Evolutionary conservation across 2,797 vertebrate species (phyloP), one percentile per base, ranked within the genome.

Genomic region (Delichon dasypus): DNA sequence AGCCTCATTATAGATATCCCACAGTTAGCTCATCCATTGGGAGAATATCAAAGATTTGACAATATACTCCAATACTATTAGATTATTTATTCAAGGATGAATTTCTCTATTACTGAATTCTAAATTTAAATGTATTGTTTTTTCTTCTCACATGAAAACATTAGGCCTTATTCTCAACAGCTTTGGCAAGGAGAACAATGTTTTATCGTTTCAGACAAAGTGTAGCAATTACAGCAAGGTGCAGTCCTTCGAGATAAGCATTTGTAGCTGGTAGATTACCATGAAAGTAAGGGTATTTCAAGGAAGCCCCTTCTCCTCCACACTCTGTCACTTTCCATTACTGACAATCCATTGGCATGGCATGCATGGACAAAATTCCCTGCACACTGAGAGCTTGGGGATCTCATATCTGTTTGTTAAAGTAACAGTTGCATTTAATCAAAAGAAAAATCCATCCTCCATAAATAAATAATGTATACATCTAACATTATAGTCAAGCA

Each of bases 351-450:
- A 76, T 86, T 95, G 94, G 91, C 88, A 79, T 72, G 85, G 90
- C 64, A 74, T 67, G 50, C 4, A 1, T 95, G 92, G 96, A 88
- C 96, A 97, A 95, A 96, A 94, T 90, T 95, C 92, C 90, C 78
- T 89, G 85, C 78, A 58, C 85, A 92, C 81, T 4, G 8, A 93
- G 97, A 95, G 94, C 96, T 94, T 95, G 66, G 97, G 96, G 94
- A 97, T 94, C 94, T 88, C 90, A 16, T 96, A 95, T 95, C 96
- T 96, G 93, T 96, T 97, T 97, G 97, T 96, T 96, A 96, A 97
- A 96, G 92, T 97, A 97, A 97, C 87, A 77, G 96, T 96, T 96
- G 88, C 93, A 95, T 97, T 97, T 97, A 97, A 97, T 97, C 95
- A 97, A 97, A 97, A 96, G 89, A 92, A 95, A 93, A 95, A 94